Conservation (phyloP, 2,888 invertebrate species). For the Athalia cordata region DNA sequence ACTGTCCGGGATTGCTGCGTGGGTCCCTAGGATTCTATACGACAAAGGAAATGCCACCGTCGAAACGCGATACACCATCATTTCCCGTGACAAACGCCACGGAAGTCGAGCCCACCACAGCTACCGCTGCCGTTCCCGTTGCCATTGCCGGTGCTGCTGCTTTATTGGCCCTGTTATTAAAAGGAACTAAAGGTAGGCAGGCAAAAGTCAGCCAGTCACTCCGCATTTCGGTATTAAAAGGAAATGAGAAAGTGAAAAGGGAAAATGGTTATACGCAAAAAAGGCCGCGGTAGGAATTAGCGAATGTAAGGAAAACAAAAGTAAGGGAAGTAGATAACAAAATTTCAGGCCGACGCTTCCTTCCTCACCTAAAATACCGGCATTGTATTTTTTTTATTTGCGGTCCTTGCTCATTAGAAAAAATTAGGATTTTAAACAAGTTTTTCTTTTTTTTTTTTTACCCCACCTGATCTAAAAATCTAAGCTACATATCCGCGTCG, state of each 20-base stretch:
- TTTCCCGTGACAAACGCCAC: slow-evolving; percentile 38
- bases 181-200: slow-evolving; percentile 13
- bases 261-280: background rate
- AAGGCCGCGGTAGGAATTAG: too few species aligned
- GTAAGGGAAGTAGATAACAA: too few species aligned
- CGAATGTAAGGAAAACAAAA: too few species aligned
- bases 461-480: too few species aligned
- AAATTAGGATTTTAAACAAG: too few species aligned
- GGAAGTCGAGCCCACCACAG: slow-evolving; percentile 4
- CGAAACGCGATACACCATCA: slow-evolving; percentile 39
- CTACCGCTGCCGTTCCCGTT: too few species aligned
- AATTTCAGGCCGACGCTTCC: too few species aligned
- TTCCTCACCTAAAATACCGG: background rate
- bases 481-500: too few species aligned
- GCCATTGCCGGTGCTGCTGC: background rate
- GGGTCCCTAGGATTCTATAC: background rate
- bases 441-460: too few species aligned
- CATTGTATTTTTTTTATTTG: background rate
- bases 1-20: slow-evolving; percentile 24
- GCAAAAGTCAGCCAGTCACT: background rate
- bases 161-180: slow-evolving; percentile 39
- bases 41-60: slow-evolving; percentile 32
- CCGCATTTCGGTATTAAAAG: background rate
- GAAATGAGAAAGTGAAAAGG: background rate
- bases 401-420: background rate